These are phyloP conservation scores for Hyla sarda DNA, from an alignment of 2,113 vertebrate genomes.

Conservation along the genomic window DNA sequence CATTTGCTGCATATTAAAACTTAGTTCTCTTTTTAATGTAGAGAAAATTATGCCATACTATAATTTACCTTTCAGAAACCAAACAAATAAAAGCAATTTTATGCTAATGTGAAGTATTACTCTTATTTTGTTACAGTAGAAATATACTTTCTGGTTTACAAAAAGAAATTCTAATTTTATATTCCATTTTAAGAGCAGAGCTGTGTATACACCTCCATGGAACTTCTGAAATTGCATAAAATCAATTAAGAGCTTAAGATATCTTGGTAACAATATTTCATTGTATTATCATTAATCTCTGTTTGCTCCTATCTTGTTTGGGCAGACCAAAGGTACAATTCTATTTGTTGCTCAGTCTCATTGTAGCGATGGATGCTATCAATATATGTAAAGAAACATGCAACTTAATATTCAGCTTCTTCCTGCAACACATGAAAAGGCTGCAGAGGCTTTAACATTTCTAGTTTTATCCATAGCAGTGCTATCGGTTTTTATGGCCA, in stretches of 20 bases:
- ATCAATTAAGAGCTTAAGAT: conserved; percentile 57
- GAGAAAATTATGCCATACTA: conserved; percentile 40
- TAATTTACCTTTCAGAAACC: conserved; percentile 58
- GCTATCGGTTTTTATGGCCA: background rate
- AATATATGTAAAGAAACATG: background rate
- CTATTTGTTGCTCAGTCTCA: conserved; percentile 11
- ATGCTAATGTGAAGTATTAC: conserved; percentile 39
- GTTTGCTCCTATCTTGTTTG: conserved; percentile 20
- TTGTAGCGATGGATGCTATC: background rate
- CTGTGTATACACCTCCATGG: background rate
- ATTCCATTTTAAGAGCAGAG: conserved; percentile 15
- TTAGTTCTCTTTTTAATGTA: conserved; percentile 64
- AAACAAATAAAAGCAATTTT: conserved; percentile 50
- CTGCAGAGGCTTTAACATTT: background rate
- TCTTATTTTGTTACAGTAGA: conserved; percentile 53
- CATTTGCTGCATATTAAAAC: conserved; percentile 65
- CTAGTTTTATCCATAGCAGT: background rate
- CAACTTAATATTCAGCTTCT: background rate
- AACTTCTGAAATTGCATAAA: conserved; percentile 49
- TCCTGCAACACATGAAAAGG: background rate
- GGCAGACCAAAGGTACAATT: conserved; percentile 1
- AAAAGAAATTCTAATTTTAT: conserved; percentile 52
- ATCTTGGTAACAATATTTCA: conserved; percentile 22
- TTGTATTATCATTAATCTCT: conserved; percentile 28
- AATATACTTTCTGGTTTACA: conserved; percentile 35